Evolutionary conservation across 1,140 invertebrate species (phyloP).

Genomic region (Drosophila mojavensis): DNA sequence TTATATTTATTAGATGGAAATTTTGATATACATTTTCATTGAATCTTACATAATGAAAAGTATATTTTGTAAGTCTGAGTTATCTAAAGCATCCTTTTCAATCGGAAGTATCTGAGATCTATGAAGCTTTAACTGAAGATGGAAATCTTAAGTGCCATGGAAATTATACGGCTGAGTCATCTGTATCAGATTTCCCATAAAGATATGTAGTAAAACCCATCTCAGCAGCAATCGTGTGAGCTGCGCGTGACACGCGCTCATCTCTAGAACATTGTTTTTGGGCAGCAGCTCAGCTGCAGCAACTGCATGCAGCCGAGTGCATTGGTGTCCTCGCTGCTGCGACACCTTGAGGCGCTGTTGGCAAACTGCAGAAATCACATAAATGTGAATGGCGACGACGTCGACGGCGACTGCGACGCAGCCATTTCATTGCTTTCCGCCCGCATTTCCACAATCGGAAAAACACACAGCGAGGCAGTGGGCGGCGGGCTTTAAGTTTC

Average conservation of each 20-base stretch:
- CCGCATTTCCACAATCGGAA: constrained; percentile 60
- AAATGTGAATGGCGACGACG: constrained; percentile 47
- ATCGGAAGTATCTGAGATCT: too few species aligned
- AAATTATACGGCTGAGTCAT: too few species aligned
- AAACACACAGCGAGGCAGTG: constrained; percentile 45
- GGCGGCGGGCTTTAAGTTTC: constrained; percentile 22
- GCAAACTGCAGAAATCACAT: constrained; percentile 77
- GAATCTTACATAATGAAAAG: too few species aligned
- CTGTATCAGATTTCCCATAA: too few species aligned
- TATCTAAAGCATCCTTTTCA: too few species aligned
- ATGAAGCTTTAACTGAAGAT: too few species aligned
- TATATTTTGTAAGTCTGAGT: too few species aligned
- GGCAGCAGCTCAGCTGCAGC: constrained; percentile 25
- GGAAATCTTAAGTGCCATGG: too few species aligned
- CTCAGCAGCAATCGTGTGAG: too few species aligned
- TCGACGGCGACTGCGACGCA: constrained; percentile 7
- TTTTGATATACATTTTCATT: too few species aligned
- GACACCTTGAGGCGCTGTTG: constrained; percentile 75
- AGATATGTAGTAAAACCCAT: too few species aligned
- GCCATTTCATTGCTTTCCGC: constrained; percentile 10
- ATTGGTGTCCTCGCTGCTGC: constrained; percentile 43
- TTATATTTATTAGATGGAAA: too few species aligned
- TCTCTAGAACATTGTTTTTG: neutral
- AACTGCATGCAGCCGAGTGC: constrained; percentile 16
- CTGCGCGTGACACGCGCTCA: neutral